These are phyloP conservation scores for Theocolax elegans DNA, from an alignment of 1,140 invertebrate genomes.

Conservation along the genomic window DNA sequence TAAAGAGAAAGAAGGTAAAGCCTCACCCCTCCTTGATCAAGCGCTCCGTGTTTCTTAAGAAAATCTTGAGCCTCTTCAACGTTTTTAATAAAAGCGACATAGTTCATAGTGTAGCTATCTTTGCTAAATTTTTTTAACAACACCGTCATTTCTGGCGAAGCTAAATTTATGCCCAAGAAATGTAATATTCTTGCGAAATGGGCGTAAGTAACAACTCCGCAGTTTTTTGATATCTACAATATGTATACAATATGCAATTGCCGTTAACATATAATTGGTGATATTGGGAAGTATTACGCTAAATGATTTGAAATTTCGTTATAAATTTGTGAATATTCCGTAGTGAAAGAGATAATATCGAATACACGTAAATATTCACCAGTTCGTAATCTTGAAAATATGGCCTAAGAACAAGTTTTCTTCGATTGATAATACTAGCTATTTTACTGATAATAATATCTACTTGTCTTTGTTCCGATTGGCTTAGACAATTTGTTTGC, in stretches of 20 bases:
- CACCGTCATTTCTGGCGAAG: conserved; percentile 74
- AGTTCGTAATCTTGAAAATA: conserved; percentile 83
- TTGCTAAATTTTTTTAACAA: conserved; percentile 76
- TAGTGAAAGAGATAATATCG: conserved; percentile 27
- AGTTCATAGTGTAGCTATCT: conserved; percentile 77
- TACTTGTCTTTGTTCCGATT: conserved; percentile 72
- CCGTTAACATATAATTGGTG: no score
- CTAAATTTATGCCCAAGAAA: conserved; percentile 73
- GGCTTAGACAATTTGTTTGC: conserved; percentile 71
- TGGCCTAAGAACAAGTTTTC: conserved; percentile 71
- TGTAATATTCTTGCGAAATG: conserved; percentile 78
- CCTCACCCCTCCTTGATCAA: conserved; percentile 13
- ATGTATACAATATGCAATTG: no score
- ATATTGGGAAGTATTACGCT: no score
- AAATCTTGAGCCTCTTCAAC: conserved; percentile 66
- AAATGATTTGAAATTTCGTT: no score
- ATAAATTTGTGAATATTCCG: no score
- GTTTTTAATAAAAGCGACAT: conserved; percentile 75
- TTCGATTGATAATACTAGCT: conserved; percentile 67
- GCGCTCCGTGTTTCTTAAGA: conserved; percentile 58
- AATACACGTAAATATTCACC: conserved; percentile 55
- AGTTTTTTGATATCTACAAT: conserved; percentile 76
- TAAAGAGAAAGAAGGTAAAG: neutral
- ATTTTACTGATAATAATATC: conserved; percentile 76
- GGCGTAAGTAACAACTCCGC: conserved; percentile 75